Evolutionary conservation across 2,888 invertebrate species (phyloP).

Genomic region (Trissolcus japonicus): DNA sequence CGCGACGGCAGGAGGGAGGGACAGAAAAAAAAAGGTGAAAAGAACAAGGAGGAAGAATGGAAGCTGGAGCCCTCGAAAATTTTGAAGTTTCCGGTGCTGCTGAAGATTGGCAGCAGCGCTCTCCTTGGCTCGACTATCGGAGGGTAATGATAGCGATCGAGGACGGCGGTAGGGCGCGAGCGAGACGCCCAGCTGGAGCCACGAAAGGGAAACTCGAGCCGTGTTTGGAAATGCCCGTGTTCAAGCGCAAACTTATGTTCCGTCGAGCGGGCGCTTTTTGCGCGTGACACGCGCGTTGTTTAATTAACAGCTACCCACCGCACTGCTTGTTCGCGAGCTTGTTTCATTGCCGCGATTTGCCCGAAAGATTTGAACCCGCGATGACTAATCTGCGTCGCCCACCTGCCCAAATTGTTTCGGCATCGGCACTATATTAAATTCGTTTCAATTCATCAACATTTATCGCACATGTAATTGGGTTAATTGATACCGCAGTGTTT

Average conservation of each 20-base stretch:
- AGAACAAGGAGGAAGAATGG: not conserved
- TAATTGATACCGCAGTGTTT: no score
- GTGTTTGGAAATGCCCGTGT: slow-evolving; percentile 34
- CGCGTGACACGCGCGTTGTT: slow-evolving; percentile 25
- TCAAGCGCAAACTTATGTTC: slow-evolving; percentile 35
- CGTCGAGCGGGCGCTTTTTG: slow-evolving; percentile 15
- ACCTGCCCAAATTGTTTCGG: no score
- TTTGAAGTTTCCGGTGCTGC: slow-evolving; percentile 42
- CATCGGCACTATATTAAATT: not conserved
- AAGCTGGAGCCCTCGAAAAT: slow-evolving; percentile 35
- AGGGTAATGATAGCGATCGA: slow-evolving; percentile 15
- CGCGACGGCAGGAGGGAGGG: no score
- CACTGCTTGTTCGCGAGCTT: slow-evolving; percentile 2
- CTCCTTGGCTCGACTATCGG: slow-evolving; percentile 10
- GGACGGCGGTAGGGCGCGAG: not conserved
- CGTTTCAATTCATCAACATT: not conserved
- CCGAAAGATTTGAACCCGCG: not conserved
- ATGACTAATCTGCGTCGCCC: no score
- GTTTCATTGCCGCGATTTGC: not conserved
- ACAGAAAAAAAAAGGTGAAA: slow-evolving; percentile 7
- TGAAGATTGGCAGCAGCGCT: slow-evolving; percentile 43
- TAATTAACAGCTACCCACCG: slow-evolving; percentile 25
- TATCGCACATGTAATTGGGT: no score
- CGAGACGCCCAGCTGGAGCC: slow-evolving; percentile 7
- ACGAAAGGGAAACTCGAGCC: slow-evolving; percentile 42